Base-by-base conservation (phyloP, 2,888 invertebrate genomes). In the Plagodis pulveraria region DNA sequence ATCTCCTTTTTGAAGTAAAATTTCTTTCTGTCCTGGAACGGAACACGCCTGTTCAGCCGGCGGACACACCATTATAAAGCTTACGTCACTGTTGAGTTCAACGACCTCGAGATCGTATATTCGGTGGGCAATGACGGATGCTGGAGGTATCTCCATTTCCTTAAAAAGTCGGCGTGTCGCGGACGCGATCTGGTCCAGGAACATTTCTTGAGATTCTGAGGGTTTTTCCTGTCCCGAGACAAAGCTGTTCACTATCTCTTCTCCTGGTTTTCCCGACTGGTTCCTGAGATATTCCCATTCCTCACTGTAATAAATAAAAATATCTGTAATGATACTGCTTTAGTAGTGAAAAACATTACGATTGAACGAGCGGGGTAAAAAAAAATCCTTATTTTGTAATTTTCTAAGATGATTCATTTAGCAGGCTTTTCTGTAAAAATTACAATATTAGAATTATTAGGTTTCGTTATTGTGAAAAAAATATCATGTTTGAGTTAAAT, bases 61-160 rank as follows among this genome's bases (percentile, higher is more conserved):
- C 0, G 99, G 99, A 72, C 99, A 96, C 50, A 99, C 94, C 77
- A 99, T 95, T 5, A 99, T 94, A 75, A 99, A 96, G 54, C 98
- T 97, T 45, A 99, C 98, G 69, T 98, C 97, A 55, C 94, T 94
- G 74, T 97, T 97, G 35, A 99, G 94, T 86, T 99, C 99, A 65
- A 99, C 95, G 42, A 99, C 97, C 91, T 99, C 99, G 6, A 96
- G 94, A 80, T 98, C 98, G 86, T 98, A 99, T 56, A 99, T 92
- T 73, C 99, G 94, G 89, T 97, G 97, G 62, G 94, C 90, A 36
- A 94, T 81, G 6, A 96, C 95, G 70, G 96, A 95, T 50, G 96
- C 95, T 10, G 93, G 78, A 45, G 93, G 94, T 63, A 97, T 96
- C 74, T 96, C 96, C 97, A 96, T 97, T 78, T 96, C 96, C 73